These are phyloP conservation scores for Leucophenga maculata DNA, from an alignment of 2,888 invertebrate genomes.

Conservation along the genomic window DNA sequence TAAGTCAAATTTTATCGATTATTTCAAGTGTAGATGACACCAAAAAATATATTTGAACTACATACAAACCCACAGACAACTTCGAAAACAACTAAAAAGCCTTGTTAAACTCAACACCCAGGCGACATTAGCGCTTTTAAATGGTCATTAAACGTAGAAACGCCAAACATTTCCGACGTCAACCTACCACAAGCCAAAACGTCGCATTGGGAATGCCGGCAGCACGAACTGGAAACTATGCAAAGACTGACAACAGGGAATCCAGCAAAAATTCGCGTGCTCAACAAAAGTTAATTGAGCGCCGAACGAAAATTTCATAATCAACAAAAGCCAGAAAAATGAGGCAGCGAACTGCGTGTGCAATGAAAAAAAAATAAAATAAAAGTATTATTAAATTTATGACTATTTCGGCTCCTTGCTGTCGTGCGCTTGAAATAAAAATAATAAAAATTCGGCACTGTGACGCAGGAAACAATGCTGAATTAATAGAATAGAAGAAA, in stretches of 20 bases:
- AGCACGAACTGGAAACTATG: neutral
- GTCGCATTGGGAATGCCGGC: neutral
- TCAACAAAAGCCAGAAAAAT: conserved; percentile 38
- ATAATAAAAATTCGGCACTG: neutral
- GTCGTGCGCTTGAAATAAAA: conserved; percentile 15
- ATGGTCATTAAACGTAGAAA: neutral
- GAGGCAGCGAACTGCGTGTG: conserved; percentile 15
- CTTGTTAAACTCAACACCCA: too few species aligned
- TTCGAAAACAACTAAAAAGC: too few species aligned
- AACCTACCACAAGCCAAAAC: neutral
- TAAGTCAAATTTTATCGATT: too few species aligned
- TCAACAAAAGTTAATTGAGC: conserved; percentile 56
- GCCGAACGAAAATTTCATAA: conserved; percentile 58
- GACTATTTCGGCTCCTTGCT: conserved; percentile 32
- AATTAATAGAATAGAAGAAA: conserved; percentile 1
- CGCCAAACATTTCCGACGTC: neutral
- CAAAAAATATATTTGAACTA: too few species aligned
- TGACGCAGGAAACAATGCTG: too few species aligned
- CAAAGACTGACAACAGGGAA: neutral
- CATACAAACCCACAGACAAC: neutral
- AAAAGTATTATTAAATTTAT: conserved; percentile 40
- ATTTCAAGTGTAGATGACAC: too few species aligned
- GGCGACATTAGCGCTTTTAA: neutral
- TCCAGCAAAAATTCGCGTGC: conserved; percentile 47
- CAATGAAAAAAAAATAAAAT: conserved; percentile 10